Evolutionary conservation across 2,113 vertebrate species (phyloP), one percentile per base, ranked within the genome.

Genomic region (human (Homo sapiens)): DNA sequence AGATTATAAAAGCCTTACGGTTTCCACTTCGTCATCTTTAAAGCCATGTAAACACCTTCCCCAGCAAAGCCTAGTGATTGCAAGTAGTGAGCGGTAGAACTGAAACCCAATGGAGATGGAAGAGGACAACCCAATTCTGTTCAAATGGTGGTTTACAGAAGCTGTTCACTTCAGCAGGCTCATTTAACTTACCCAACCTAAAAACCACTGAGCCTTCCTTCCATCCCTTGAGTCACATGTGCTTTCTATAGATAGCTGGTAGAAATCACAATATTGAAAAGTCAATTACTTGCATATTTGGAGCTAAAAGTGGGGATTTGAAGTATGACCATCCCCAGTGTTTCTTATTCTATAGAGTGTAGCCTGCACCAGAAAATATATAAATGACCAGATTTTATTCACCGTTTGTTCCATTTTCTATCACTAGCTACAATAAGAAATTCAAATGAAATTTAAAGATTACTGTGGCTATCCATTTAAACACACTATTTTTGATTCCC

Each of bases 11-110:
- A 87, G 86, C 9, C 72, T 97, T 96, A 95, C 22, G 68, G 64
- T 88, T 96, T 96, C 80, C 85, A 81, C 45, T 80, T 12, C 23
- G 12, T 97, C 88, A 64, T 97, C 93, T 97, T 96, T 97, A 97
- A 97, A 90, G 45, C 70, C 93, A 87, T 93, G 70, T 97, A 93
- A 97, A 93, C 95, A 96, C 79, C 73, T 93, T 94, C 55, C 48
- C 57, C 38, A 17, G 38, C 76, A 85, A 55, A 50, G 72, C 40
- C 25, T 59, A 14, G 35, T 48, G 81, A 85, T 86, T 59, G 2
- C 40, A 38, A 20, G 20, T 64, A 55, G 94, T 43, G 7, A 89
- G 35, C 40, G 30, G 14, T 59, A 73, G 70, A 43, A 45, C 11
- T 73, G 90, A 92, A 66, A 92, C 7, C 48, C 4, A 3, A 2